A percentile compares a stretch with the other conserved stretches of the same genome.
These are phyloP conservation scores for Gallinago nigripennis DNA, from an alignment of 2,797 vertebrate species.

Conservation along the genomic window DNA sequence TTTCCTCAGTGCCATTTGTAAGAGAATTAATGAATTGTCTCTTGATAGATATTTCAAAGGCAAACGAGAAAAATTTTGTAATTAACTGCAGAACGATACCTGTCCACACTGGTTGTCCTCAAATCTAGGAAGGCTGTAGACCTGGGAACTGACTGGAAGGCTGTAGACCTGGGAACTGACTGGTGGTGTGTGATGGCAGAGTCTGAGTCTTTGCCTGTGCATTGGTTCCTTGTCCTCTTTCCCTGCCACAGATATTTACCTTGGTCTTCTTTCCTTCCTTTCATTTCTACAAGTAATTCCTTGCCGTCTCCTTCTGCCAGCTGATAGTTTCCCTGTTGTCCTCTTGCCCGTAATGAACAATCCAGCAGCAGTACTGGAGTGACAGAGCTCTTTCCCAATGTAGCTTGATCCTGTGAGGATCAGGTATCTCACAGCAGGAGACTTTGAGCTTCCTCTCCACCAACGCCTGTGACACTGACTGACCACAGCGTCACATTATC, in stretches of 20 bases:
- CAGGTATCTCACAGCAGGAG: background rate
- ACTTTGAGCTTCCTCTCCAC: background rate
- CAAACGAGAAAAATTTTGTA: background rate
- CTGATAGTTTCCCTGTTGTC: background rate
- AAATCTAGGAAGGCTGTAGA: background rate
- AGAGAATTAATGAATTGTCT: background rate
- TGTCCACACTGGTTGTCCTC: background rate
- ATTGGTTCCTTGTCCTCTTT: background rate
- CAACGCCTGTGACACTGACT: background rate
- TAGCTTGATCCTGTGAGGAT: background rate
- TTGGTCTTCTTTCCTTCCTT: background rate
- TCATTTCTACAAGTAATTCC: background rate
- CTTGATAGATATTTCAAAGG: background rate
- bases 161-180: background rate
- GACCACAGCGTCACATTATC: rapidly evolving
- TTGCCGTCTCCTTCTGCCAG: background rate
- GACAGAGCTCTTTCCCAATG: background rate
- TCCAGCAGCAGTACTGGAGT: background rate
- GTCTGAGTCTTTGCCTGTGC: background rate
- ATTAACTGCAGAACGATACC: background rate
- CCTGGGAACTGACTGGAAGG: background rate
- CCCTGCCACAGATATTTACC: background rate
- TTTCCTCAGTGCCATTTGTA: background rate
- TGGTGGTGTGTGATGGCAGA: background rate
- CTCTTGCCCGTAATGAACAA: background rate